Conservation (phyloP, 2,113 vertebrate genomes). For the Cercopithecus mona region DNA sequence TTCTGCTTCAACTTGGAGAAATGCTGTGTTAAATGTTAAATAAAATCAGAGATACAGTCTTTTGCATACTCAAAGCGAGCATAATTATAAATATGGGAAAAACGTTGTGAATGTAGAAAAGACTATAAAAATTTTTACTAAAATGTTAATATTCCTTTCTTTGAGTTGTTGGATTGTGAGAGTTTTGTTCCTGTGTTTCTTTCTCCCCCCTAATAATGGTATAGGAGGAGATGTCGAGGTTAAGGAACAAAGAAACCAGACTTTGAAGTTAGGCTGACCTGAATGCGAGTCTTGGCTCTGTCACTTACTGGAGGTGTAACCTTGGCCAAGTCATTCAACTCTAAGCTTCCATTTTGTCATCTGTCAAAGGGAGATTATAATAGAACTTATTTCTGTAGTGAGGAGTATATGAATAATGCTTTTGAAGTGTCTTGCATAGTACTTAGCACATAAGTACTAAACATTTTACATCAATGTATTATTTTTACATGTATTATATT, state of each 20-base stretch:
- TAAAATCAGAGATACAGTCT: neutral
- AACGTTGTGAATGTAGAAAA: neutral
- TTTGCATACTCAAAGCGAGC: neutral
- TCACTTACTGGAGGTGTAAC: neutral
- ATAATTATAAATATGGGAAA: neutral
- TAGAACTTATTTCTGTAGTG: neutral
- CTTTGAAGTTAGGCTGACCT: neutral
- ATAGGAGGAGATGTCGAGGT: neutral
- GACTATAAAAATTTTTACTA: neutral
- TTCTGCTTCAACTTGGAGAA: neutral
- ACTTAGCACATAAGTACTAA: neutral
- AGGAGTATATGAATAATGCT: neutral
- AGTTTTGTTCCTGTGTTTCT: neutral
- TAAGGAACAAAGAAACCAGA: neutral
- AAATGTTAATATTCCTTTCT: constrained; percentile 23
- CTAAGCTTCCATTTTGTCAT: neutral
- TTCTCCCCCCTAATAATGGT: neutral
- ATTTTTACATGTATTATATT: no score
- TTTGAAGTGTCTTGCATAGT: neutral
- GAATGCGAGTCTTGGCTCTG: neutral
- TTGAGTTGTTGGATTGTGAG: neutral
- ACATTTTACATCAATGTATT: neutral
- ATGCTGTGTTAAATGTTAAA: neutral
- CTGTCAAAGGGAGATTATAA: neutral
- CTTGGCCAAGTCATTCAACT: neutral